These are phyloP conservation scores for Catalaphyllia jardinei DNA, from an alignment of 64 coral and sea anemone genomes.

Conservation along the genomic window DNA sequence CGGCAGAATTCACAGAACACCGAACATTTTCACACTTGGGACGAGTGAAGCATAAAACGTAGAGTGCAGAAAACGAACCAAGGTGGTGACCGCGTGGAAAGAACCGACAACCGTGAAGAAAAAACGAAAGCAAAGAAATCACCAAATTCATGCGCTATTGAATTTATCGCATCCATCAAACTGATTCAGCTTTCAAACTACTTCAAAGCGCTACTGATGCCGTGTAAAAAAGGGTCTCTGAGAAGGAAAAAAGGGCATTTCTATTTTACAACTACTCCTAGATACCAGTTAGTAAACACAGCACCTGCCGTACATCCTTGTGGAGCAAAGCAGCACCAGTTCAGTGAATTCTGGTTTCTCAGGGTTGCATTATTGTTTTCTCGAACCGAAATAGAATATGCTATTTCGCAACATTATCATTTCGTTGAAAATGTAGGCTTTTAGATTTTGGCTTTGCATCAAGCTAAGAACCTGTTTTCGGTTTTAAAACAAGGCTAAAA, in stretches of 20 bases:
- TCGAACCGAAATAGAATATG: constrained; percentile 20
- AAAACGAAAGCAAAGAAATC: constrained; percentile 21
- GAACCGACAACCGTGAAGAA: constrained; percentile 3
- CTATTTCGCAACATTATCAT: constrained; percentile 13
- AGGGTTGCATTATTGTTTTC: constrained; percentile 6
- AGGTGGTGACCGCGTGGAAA: neutral
- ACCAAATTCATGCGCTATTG: neutral
- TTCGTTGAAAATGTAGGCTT: neutral
- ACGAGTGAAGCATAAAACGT: neutral
- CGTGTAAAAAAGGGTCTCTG: neutral
- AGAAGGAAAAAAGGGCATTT: neutral
- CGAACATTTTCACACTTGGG: neutral
- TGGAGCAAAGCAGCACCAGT: constrained; percentile 18
- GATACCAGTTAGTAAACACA: constrained; percentile 27
- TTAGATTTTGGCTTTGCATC: neutral
- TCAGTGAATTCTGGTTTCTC: constrained; percentile 11
- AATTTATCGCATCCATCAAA: constrained; percentile 11
- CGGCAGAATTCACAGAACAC: neutral
- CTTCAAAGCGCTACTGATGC: neutral
- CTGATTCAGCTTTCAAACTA: neutral
- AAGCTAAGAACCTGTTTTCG: neutral
- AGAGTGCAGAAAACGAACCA: neutral
- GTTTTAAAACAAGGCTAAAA: neutral
- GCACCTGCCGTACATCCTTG: constrained; percentile 26
- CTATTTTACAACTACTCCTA: neutral